Evolutionary conservation across 2,797 vertebrate genomes (phyloP).

Genomic region (Meda fulgida): DNA sequence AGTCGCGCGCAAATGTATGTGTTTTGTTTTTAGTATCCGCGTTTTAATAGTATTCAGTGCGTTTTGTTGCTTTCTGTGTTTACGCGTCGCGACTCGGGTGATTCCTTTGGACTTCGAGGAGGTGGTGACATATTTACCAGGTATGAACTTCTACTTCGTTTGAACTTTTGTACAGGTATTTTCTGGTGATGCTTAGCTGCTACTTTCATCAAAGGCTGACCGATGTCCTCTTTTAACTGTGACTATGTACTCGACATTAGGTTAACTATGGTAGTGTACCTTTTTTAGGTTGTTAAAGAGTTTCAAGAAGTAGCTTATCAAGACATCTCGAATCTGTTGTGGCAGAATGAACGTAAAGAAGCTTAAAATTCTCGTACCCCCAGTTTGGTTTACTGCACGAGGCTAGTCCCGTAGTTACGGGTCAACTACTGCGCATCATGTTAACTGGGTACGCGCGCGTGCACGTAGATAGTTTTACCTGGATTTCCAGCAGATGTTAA

Average conservation of each 20-base stretch:
- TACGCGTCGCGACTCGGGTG: not conserved
- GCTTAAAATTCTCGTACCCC: not conserved
- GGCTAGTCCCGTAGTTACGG: too few species aligned
- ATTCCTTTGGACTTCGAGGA: not conserved
- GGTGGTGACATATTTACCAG: slow-evolving; percentile 7
- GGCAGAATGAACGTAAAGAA: not conserved
- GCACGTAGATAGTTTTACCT: too few species aligned
- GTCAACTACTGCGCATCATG: too few species aligned
- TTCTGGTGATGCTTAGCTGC: not conserved
- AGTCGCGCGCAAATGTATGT: not conserved
- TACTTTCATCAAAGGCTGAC: not conserved
- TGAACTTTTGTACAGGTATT: not conserved
- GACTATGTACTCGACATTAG: not conserved
- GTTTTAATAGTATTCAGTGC: not conserved
- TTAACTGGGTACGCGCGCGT: too few species aligned
- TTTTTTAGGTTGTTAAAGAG: not conserved
- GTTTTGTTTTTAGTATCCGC: not conserved
- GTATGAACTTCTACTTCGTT: not conserved
- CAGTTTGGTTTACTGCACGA: too few species aligned
- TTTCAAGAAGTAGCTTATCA: not conserved
- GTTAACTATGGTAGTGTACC: not conserved
- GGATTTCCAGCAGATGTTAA: too few species aligned
- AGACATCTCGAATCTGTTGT: not conserved
- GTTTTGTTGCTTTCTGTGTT: not conserved
- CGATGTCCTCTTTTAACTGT: not conserved